These are phyloP conservation scores for Hirundichthys speculiger DNA, from an alignment of 2,113 vertebrate species.

Conservation along the genomic window DNA sequence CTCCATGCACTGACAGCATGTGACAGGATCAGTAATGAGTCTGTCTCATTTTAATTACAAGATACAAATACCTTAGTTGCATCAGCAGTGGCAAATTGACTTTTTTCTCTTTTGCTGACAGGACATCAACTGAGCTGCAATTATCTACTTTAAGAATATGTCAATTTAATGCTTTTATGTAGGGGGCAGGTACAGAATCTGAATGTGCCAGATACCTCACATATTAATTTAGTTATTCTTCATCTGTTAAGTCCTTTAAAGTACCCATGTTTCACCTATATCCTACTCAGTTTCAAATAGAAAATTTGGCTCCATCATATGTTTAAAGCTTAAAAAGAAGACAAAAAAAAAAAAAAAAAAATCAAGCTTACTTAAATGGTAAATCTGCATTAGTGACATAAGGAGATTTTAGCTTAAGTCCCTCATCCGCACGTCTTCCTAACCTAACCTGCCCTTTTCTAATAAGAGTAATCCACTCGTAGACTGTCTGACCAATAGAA, in stretches of 20 bases:
- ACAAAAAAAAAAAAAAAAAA: slow-evolving; percentile 16
- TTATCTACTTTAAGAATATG: slow-evolving; percentile 50
- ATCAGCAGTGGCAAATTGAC: slow-evolving; percentile 59
- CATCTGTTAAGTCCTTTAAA: no score
- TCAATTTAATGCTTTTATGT: no score
- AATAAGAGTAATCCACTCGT: slow-evolving; percentile 42
- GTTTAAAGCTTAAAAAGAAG: slow-evolving; percentile 8
- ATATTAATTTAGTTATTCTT: no score
- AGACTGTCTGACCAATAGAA: not conserved
- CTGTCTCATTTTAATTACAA: slow-evolving; percentile 66
- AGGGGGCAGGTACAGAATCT: slow-evolving; percentile 24
- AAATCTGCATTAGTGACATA: slow-evolving; percentile 29
- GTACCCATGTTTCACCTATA: no score
- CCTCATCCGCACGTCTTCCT: not conserved
- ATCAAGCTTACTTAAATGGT: not conserved
- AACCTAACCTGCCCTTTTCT: slow-evolving; percentile 19
- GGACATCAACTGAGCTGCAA: slow-evolving; percentile 36
- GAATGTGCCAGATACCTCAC: no score
- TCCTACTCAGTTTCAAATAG: no score
- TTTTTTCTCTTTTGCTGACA: slow-evolving; percentile 62
- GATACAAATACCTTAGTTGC: slow-evolving; percentile 47
- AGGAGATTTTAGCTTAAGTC: slow-evolving; percentile 20
- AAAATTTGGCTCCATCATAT: no score
- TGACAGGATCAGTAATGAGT: slow-evolving; percentile 44
- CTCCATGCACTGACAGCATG: not conserved